A percentile compares a stretch with the other conserved stretches of the same genome.
Evolutionary conservation across 2,888 invertebrate genomes (phyloP).

Genomic region (Anoplius nigerrimus): DNA sequence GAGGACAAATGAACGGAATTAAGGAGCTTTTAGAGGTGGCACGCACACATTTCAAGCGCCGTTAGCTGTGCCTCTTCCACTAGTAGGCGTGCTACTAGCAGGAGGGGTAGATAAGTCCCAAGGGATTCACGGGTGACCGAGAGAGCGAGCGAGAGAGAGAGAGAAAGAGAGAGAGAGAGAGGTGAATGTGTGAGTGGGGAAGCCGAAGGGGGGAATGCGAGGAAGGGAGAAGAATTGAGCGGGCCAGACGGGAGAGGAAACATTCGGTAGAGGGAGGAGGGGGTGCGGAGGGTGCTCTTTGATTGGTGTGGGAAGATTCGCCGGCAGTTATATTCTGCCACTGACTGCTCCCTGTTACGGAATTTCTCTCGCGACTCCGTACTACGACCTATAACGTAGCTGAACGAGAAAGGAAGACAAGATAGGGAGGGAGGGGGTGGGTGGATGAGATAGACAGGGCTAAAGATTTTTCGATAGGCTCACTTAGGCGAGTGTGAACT

Average conservation of each 20-base stretch:
- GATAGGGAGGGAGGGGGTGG: too few species aligned
- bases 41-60: slow-evolving; percentile 46
- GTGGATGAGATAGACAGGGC: too few species aligned
- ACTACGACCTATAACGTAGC: too few species aligned
- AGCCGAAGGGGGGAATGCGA: slow-evolving; percentile 16
- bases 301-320: slow-evolving; percentile 74
- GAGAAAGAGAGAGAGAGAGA: slow-evolving; percentile 41
- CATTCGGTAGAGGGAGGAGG: too few species aligned
- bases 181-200: slow-evolving; percentile 19
- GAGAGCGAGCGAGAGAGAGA: slow-evolving; percentile 53
- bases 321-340: slow-evolving; percentile 61
- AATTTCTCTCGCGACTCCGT: too few species aligned
- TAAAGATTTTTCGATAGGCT: too few species aligned
- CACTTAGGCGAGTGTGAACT: too few species aligned
- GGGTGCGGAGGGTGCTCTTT: slow-evolving; percentile 70
- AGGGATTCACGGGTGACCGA: slow-evolving; percentile 62
- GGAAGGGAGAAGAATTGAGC: too few species aligned
- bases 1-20: slow-evolving; percentile 68
- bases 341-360: slow-evolving; percentile 51
- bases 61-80: slow-evolving; percentile 6
- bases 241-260: slow-evolving; percentile 53
- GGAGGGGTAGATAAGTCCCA: slow-evolving; percentile 68
- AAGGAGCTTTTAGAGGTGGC: slow-evolving; percentile 67
- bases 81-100: slow-evolving; percentile 37
- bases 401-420: too few species aligned